Base-by-base conservation (phyloP, 1,140 invertebrate species). In the Aricia agestis region DNA sequence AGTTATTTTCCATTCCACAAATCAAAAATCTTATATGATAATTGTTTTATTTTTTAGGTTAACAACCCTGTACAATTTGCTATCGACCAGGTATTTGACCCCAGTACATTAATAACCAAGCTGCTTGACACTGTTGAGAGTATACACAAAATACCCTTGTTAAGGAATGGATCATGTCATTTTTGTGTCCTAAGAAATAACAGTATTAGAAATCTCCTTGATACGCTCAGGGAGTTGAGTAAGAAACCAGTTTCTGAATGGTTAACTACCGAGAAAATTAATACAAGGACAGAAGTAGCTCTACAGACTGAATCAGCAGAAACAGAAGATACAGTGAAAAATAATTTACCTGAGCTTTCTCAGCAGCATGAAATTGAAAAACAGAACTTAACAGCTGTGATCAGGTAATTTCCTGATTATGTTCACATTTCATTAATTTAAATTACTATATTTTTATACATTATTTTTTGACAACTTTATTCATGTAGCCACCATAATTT, bases 351-450 rank as follows among this genome's bases (percentile, higher is more conserved):
- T 0, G 72, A 74, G 7, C 36, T 69, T 1, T 73, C 80, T 31
- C 72, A 73, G 5, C 73, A 66, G 7, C 76, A 84, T 18, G 73
- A 77, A 3, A 74, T 78, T 0, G 84, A 88, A 25, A 83, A 80
- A 52, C 70, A 73, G 13, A 82, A 81, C 69, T 76, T 83, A 13
- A 74, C 78, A 1, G 70, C 59, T 57, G 70, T 85, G 1, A 77
- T 85, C 25, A 83, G 78, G 85, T 85, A 72, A 78, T 74, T 72
- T 19, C 36, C 6, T 5, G 2, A 36, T 36, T 36, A 36, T 36
- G 25, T 25, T 25, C 25, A 68, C 10, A 18, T 65, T 32, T 65
- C 25, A 32, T 31, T 65, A 13, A 31, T 0, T 31, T 31, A 65
- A 25, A 25, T 25, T 25, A 25, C 36, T 36, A 36, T 36, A 36